A percentile compares a stretch with the other conserved stretches of the same genome.
Conservation (phyloP, 2,888 invertebrate species). For the Palloptera scutellata region DNA sequence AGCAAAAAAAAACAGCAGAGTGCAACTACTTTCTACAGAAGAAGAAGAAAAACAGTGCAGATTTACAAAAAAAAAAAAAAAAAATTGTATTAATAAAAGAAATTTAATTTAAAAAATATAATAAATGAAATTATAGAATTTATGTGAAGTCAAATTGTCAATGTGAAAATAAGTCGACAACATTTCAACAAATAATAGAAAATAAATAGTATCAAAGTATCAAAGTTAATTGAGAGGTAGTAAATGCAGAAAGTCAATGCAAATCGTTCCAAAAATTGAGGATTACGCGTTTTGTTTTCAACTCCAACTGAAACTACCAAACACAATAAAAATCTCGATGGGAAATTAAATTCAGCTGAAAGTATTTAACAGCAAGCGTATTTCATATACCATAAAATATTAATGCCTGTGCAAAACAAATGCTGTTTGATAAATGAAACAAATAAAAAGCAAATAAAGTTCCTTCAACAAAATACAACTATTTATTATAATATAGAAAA, state of each 20-base stretch:
- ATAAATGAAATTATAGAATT: neutral
- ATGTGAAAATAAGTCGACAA: constrained; percentile 36
- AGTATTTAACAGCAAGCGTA: constrained; percentile 28
- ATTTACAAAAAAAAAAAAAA: constrained; percentile 24
- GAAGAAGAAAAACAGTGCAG: constrained; percentile 3
- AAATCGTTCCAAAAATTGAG: constrained; percentile 23
- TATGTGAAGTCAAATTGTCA: constrained; percentile 2
- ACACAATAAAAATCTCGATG: too few relatives aligned
- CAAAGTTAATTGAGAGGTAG: constrained; percentile 1
- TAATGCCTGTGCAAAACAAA: constrained; percentile 1
- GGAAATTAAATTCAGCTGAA: neutral
- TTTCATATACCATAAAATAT: too few relatives aligned
- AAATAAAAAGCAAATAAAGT: constrained; percentile 30
- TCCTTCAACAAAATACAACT: constrained; percentile 13
- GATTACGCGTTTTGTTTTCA: constrained; percentile 26
- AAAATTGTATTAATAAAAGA: neutral
- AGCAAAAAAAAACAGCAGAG: constrained; percentile 26
- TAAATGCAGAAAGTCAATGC: too few relatives aligned
- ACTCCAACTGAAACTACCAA: constrained; percentile 22
- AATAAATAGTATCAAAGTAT: constrained; percentile 35
- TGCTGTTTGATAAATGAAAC: constrained; percentile 14
- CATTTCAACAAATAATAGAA: constrained; percentile 37
- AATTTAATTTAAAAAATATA: neutral
- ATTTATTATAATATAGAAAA: constrained; percentile 11
- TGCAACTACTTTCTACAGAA: constrained; percentile 27